Base-by-base conservation (phyloP, 2,888 invertebrate species). In the Odontocolon sp. region DNA sequence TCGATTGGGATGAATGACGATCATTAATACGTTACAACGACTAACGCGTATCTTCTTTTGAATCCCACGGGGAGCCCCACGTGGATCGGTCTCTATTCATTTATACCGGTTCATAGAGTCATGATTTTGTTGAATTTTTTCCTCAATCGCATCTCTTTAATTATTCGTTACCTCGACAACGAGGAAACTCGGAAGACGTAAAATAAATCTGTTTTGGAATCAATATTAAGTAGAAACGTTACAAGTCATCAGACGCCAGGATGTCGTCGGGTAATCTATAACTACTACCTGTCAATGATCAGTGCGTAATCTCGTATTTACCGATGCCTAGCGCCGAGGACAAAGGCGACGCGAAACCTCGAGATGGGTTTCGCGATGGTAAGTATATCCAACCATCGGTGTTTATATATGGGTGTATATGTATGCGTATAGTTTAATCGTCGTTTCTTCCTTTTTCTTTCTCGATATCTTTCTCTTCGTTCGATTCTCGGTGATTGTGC, bases 1-100 rank as follows among this genome's bases (percentile, higher is more conserved):
- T 73, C 68, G 72, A 72, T 68, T 68, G 72, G 56, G 18, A 67
- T 52, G 59, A 64, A 68, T 9, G 40, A 70, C 33, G 64, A 73
- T 57, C 57, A 38, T 73, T 52, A 73, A 77, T 69, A 61, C 63
- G 68, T 63, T 45, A 69, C 14, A n/a, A n/a, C n/a, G n/a, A n/a
- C n/a, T n/a, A n/a, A 68, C 47, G 40, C 56, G 40, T 57, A 50
- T 69, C 42, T 36, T 64, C 57, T 69, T 11, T 23, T 71, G 45
- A 42, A 40, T n/a, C 16, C 18, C 16, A 33, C 3, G 14, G 8
- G 16, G 0, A 9, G 6, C 3, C 14, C 21, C 56, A 28, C 14
- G 11, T 26, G 31, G 14, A 36, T n/a, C 52, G 5, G 26, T 21
- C 40, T 50, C 23, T 21, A 50, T 45, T 47, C 52, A 8, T 4